Evolutionary conservation across 2,113 vertebrate genomes (phyloP).

Genomic region (Platysternon megacephalum): DNA sequence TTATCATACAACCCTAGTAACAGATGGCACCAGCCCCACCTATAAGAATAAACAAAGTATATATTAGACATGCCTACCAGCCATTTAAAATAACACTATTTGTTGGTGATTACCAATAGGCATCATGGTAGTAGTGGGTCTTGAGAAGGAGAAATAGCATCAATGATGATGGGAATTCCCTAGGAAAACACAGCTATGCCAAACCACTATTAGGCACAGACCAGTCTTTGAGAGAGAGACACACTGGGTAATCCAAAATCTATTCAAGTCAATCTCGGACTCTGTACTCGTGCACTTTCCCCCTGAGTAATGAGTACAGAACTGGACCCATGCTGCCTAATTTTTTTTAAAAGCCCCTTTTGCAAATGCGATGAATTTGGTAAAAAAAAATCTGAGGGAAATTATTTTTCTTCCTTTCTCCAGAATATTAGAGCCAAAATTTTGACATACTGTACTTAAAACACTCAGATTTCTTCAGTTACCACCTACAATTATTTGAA

Average conservation of each 20-base stretch:
- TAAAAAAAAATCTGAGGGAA: background rate
- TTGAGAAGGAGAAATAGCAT: background rate
- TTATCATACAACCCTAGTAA: background rate
- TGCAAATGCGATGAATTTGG: background rate
- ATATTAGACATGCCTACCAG: background rate
- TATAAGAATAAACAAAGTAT: background rate
- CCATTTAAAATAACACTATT: background rate
- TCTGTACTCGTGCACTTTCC: background rate
- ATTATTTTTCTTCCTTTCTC: background rate
- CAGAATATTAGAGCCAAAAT: background rate
- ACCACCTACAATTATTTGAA: background rate
- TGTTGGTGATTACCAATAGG: background rate
- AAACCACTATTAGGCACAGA: background rate
- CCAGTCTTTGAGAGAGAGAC: background rate
- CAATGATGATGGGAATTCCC: background rate
- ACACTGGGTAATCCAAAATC: background rate
- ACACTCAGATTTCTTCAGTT: background rate
- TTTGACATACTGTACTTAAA: background rate
- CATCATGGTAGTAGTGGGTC: background rate
- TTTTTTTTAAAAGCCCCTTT: background rate
- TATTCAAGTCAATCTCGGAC: background rate
- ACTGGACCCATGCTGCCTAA: background rate
- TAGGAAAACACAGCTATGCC: background rate
- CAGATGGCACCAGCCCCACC: background rate
- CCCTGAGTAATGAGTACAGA: background rate